Evolutionary conservation across 2,113 vertebrate species (phyloP), one percentile per base, ranked within the genome.

Genomic region (Galbula dea): DNA sequence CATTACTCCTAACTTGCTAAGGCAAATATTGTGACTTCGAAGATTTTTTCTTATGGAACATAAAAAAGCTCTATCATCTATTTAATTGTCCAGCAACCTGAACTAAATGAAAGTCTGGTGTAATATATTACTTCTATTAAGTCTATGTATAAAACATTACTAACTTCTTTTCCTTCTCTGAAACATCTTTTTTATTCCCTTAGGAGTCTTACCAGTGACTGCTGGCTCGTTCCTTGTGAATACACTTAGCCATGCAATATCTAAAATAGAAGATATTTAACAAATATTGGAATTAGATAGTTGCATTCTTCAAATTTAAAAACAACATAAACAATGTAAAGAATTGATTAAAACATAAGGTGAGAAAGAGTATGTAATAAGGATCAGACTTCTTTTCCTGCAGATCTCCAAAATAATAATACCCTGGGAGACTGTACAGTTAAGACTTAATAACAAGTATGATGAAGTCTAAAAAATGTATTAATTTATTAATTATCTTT

Each of bases 231-330:
- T 83, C 36, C 30, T 88, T 51, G 94, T 94, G 68, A 96, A 96
- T 8, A 95, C 12, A 0, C 89, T 69, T 88, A 96, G 77, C 96
- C 96, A 96, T 0, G 94, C 95, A 32, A 95, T 94, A 85, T 96
- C 96, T 96, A 52, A 80, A 96, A 92, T 0, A 80, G 49, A 92
- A 93, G 4, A 26, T 39, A 95, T 81, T 92, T 82, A 72, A 73
- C 24, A 88, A 81, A 67, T 54, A 75, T 1, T 41, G 20, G 22
- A 58, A 76, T 85, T 69, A 88, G 46, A 57, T 12, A 41, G 2
- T 26, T 41, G 49, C 5, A 49, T 29, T 65, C 8, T 29, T 82
- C 39, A 89, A 29, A 61, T 57, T 36, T 29, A 29, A 87, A 89
- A 78, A 30, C 2, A 26, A 55, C 21, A 45, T 13, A 48, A 72